Evolutionary conservation across 2,888 invertebrate species (phyloP).

Genomic region (Podabrus alpinus): DNA sequence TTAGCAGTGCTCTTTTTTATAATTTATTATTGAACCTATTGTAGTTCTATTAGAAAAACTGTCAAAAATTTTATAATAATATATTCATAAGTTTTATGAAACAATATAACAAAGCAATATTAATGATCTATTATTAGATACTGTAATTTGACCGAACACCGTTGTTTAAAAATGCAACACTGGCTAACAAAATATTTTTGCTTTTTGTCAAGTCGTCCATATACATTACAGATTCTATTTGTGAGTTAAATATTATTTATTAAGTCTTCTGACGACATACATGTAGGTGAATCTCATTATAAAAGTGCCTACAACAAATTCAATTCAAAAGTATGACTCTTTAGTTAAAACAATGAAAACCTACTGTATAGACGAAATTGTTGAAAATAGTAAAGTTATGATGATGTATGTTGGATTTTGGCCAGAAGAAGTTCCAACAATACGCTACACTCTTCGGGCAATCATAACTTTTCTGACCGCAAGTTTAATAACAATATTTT

Average conservation of each 20-base stretch:
- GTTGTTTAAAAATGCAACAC: too few relatives aligned
- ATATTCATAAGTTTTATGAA: too few relatives aligned
- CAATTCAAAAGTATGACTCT: not conserved
- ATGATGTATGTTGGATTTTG: not conserved
- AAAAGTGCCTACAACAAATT: not conserved
- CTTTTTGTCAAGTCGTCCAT: too few relatives aligned
- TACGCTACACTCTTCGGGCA: not conserved
- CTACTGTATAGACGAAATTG: not conserved
- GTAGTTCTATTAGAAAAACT: too few relatives aligned
- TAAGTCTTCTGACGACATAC: too few relatives aligned
- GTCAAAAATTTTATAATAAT: too few relatives aligned
- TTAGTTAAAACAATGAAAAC: not conserved
- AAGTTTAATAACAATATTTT: not conserved
- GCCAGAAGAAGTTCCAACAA: not conserved
- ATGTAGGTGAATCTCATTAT: not conserved
- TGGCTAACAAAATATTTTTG: too few relatives aligned
- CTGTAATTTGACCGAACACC: too few relatives aligned
- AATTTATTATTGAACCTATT: too few relatives aligned
- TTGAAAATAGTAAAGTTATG: not conserved
- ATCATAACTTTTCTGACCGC: not conserved
- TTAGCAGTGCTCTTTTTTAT: too few relatives aligned
- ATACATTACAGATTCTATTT: not conserved
- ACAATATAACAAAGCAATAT: too few relatives aligned
- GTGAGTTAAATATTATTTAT: not conserved
- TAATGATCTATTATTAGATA: too few relatives aligned